Evolutionary conservation across 2,113 vertebrate species (phyloP).

Genomic region (Psettodes erumei): DNA sequence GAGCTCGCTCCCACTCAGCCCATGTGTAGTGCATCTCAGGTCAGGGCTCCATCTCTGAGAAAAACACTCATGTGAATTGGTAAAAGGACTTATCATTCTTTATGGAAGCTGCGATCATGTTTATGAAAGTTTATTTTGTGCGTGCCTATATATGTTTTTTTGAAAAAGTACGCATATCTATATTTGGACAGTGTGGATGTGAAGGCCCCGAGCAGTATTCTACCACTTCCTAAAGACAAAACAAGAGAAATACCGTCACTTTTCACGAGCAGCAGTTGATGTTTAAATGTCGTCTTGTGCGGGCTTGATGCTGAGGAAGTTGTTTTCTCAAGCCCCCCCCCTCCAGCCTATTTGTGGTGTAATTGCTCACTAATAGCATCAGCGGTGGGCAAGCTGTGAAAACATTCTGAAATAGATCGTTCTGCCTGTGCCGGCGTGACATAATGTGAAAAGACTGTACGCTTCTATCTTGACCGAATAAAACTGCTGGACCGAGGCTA

Average conservation of each 20-base stretch:
- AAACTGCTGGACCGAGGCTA: background rate
- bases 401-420: slow-evolving; percentile 29
- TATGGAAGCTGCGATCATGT: background rate
- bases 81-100: too few relatives aligned
- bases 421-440: background rate
- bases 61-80: too few relatives aligned
- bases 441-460: too few relatives aligned
- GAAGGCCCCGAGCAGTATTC: background rate
- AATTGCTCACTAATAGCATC: background rate
- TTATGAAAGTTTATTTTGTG: background rate
- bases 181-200: background rate
- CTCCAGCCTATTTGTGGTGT: background rate
- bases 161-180: too few relatives aligned
- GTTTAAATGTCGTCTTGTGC: background rate
- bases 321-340: background rate
- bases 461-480: background rate
- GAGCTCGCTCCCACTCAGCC: slow-evolving; percentile 18
- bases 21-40: background rate
- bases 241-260: background rate
- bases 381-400: slow-evolving; percentile 9
- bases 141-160: too few relatives aligned
- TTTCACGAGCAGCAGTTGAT: background rate
- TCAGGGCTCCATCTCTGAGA: slow-evolving; percentile 15
- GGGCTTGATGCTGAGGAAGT: background rate
- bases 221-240: background rate